These are phyloP conservation scores for Ailuropoda melanoleuca DNA, from an alignment of 2,113 vertebrate genomes.

Conservation along the genomic window DNA sequence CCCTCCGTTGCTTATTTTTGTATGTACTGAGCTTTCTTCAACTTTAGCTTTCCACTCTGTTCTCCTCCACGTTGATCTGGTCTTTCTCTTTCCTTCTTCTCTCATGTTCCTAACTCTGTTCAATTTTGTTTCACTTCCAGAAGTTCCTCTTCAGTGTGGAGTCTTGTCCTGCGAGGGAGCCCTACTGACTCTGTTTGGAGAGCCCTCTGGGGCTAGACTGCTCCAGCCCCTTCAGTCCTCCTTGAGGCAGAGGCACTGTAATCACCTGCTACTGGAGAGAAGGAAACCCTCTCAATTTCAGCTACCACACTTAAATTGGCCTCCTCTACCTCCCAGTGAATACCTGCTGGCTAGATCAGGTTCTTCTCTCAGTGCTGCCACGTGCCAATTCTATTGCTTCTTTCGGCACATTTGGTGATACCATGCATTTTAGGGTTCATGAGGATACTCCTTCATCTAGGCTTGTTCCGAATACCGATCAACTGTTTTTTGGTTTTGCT, in stretches of 20 bases:
- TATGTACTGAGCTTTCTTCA: not conserved
- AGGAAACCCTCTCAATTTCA: not conserved
- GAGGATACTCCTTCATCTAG: not conserved
- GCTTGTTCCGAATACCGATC: not conserved
- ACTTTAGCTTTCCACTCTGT: not conserved
- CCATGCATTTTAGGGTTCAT: not conserved
- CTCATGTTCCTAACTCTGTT: not conserved
- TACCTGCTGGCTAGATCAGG: not conserved
- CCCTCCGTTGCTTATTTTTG: not conserved
- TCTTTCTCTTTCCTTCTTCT: not conserved
- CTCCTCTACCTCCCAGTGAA: not conserved
- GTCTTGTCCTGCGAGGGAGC: not conserved
- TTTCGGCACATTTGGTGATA: not conserved
- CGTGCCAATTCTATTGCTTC: not conserved
- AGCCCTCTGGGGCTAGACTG: not conserved
- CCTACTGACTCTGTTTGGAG: not conserved
- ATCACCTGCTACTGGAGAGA: not conserved
- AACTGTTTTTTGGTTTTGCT: not conserved
- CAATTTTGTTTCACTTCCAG: not conserved
- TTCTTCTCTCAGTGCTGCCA: not conserved
- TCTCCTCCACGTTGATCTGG: not conserved
- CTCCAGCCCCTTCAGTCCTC: not conserved
- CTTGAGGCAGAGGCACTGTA: not conserved
- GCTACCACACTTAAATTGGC: not conserved
- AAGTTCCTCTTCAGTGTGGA: not conserved